Conservation (phyloP, 2,888 invertebrate genomes). For the Cheilosia vulpina region DNA sequence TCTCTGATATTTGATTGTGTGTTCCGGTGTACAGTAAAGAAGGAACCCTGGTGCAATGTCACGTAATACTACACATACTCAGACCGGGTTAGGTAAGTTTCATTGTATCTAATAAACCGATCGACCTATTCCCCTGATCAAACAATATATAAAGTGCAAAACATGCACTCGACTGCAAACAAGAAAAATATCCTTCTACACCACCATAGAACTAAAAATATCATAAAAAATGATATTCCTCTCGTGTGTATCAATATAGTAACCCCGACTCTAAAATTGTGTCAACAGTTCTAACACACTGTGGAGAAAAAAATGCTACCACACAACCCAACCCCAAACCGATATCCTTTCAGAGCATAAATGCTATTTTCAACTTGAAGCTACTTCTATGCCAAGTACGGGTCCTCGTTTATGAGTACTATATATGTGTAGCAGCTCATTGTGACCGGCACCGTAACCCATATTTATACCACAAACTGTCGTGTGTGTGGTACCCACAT, state of each 20-base stretch:
- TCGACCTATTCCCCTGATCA: background rate
- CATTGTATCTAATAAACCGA: slow-evolving; percentile 3
- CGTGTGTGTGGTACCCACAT: slow-evolving; percentile 25
- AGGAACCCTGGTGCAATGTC: background rate
- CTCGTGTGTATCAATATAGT: slow-evolving; percentile 36
- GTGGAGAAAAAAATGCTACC: slow-evolving; percentile 3
- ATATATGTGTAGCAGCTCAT: slow-evolving; percentile 17
- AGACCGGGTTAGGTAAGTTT: background rate
- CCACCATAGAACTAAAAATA: slow-evolving; percentile 10
- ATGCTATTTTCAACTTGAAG: slow-evolving; percentile 67
- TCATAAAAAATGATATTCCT: background rate
- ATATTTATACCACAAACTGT: slow-evolving; percentile 44
- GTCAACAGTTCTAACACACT: slow-evolving; percentile 65
- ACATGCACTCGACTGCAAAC: background rate
- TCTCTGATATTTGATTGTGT: no score
- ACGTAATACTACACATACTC: background rate
- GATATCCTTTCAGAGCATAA: slow-evolving; percentile 59
- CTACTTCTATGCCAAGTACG: slow-evolving; percentile 69
- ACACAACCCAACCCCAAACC: slow-evolving; percentile 1
- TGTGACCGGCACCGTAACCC: slow-evolving; percentile 61
- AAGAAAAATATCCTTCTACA: background rate
- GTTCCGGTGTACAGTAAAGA: background rate
- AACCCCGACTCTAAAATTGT: slow-evolving; percentile 51
- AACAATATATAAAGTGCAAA: slow-evolving; percentile 25
- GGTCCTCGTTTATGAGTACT: slow-evolving; percentile 51